Conservation (phyloP, 2,113 vertebrate species). For the Tachysurus vachellii region DNA sequence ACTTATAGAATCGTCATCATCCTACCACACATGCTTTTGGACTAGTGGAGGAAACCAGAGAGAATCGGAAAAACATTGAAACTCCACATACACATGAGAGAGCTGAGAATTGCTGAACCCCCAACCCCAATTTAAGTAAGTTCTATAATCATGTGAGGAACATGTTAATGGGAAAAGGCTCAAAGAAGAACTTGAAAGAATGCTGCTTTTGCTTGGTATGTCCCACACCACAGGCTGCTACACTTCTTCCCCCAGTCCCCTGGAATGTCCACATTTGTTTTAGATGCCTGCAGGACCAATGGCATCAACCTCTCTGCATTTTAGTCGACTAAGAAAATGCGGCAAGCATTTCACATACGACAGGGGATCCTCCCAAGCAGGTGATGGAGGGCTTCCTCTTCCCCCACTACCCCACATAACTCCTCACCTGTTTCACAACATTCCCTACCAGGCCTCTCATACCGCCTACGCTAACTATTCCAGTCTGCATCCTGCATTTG, state of each 20-base stretch:
- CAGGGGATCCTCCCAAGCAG: conserved; percentile 70
- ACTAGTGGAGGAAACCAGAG: no score
- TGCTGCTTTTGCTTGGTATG: background rate
- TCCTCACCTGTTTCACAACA: conserved; percentile 66
- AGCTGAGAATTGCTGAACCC: no score
- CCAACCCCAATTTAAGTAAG: background rate
- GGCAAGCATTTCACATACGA: conserved; percentile 67
- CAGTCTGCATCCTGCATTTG: conserved; percentile 64
- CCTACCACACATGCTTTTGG: no score
- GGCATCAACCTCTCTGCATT: conserved; percentile 52
- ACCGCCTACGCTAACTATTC: conserved; percentile 70
- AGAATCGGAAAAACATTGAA: no score
- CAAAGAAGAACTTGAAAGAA: background rate
- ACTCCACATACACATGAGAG: no score
- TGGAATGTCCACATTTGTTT: conserved; percentile 57
- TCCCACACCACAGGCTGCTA: background rate
- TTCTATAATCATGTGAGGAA: background rate
- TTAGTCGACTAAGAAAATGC: conserved; percentile 42
- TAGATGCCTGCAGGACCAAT: conserved; percentile 54
- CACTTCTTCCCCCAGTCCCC: conserved; percentile 15
- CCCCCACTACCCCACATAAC: conserved; percentile 36
- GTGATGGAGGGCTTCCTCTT: conserved; percentile 66
- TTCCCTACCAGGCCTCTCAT: conserved; percentile 63
- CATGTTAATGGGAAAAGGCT: background rate
- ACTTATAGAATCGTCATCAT: no score